These are phyloP conservation scores for Bathynomus jamesi DNA, from an alignment of 1,140 invertebrate species.

Conservation along the genomic window DNA sequence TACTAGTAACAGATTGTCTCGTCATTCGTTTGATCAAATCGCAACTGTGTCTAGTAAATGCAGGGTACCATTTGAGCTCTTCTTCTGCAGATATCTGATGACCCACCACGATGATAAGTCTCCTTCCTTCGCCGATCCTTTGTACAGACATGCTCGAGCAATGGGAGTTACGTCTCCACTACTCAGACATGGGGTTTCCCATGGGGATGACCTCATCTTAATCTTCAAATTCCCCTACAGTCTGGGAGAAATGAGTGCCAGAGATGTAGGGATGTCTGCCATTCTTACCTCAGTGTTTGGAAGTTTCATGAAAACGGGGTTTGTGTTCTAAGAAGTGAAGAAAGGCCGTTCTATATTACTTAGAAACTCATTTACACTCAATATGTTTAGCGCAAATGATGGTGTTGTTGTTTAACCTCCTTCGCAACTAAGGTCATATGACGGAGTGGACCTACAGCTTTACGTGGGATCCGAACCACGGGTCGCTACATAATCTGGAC, in stretches of 20 bases:
- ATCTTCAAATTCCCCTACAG: conserved; percentile 42
- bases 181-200: conserved; percentile 48
- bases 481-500: not conserved
- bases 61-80: not conserved
- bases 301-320: conserved; percentile 62
- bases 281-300: conserved; percentile 56
- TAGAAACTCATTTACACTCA: too few species aligned
- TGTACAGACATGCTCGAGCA: conserved; percentile 8
- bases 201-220: conserved; percentile 52
- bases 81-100: conserved; percentile 10
- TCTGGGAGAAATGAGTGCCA: conserved; percentile 40
- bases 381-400: too few species aligned
- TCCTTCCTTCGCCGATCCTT: conserved; percentile 10
- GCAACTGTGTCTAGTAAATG: not conserved
- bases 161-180: conserved; percentile 1
- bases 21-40: not conserved
- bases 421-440: not conserved
- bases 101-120: conserved; percentile 11
- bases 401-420: too few species aligned
- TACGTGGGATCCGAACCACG: not conserved
- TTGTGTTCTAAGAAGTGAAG: conserved; percentile 34
- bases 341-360: not conserved
- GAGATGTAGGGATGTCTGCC: conserved; percentile 49
- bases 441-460: not conserved
- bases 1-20: not conserved